A percentile compares a stretch with the other conserved stretches of the same genome.
These are phyloP conservation scores for Carabus problematicus DNA, from an alignment of 2,888 invertebrate species.

Conservation along the genomic window DNA sequence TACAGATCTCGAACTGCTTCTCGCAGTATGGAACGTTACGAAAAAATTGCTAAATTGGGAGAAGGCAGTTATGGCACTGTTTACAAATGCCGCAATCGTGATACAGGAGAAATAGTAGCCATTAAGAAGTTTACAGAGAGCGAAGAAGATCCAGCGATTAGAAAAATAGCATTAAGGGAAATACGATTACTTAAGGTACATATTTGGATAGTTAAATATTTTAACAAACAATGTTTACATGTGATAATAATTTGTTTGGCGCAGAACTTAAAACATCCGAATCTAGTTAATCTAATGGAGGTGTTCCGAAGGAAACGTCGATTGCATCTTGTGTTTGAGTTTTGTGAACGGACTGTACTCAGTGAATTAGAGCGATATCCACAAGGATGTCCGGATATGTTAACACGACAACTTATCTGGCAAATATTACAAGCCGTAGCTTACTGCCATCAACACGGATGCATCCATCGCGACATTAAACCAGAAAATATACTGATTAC, in stretches of 20 bases:
- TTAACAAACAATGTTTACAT: neutral
- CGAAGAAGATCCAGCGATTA: slow-evolving; percentile 94
- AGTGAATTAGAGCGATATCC: slow-evolving; percentile 96
- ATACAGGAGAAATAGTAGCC: slow-evolving; percentile 93
- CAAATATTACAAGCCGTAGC: slow-evolving; percentile 95
- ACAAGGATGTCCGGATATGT: slow-evolving; percentile 87
- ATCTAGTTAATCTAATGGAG: slow-evolving; percentile 95
- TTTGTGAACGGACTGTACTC: slow-evolving; percentile 95
- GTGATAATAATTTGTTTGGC: slow-evolving; percentile 49
- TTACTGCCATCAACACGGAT: slow-evolving; percentile 96
- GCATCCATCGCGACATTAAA: slow-evolving; percentile 96
- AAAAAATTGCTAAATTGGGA: slow-evolving; percentile 91
- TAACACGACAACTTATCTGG: slow-evolving; percentile 92
- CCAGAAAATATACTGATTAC: slow-evolving; percentile 98
- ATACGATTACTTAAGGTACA: slow-evolving; percentile 90
- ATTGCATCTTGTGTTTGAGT: slow-evolving; percentile 97
- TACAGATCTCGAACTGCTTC: slow-evolving; percentile 81
- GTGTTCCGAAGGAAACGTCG: slow-evolving; percentile 96
- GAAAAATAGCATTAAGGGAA: slow-evolving; percentile 94
- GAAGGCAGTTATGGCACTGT: slow-evolving; percentile 97
- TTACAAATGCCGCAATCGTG: slow-evolving; percentile 94
- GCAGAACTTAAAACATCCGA: slow-evolving; percentile 97
- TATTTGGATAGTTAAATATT: neutral
- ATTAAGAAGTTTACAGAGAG: slow-evolving; percentile 97
- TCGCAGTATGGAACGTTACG: slow-evolving; percentile 89